Conservation (phyloP, 2,888 invertebrate genomes). For the Acleris holmiana region DNA sequence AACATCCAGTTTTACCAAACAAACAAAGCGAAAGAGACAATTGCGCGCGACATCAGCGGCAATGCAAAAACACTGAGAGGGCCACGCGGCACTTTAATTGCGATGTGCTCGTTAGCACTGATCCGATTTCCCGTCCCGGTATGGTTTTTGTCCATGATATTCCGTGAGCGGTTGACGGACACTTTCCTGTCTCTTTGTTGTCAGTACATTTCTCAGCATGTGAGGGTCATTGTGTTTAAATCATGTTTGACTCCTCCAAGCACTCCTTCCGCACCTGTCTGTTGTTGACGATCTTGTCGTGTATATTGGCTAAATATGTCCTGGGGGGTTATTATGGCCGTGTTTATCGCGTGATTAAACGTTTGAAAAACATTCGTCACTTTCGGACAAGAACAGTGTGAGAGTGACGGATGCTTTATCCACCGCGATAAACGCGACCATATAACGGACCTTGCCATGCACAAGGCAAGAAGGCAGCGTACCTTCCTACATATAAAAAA, state of each 20-base stretch:
- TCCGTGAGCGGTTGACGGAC: conserved; percentile 18
- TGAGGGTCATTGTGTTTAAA: not conserved
- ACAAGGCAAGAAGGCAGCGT: too few species aligned
- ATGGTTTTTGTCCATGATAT: conserved; percentile 48
- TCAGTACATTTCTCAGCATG: not conserved
- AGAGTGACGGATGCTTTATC: too few species aligned
- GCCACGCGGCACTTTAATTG: conserved; percentile 50
- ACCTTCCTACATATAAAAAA: too few species aligned
- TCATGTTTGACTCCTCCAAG: not conserved
- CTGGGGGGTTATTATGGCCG: too few species aligned
- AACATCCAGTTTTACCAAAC: conserved; percentile 43
- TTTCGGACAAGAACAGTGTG: too few species aligned
- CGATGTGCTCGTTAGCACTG: conserved; percentile 56
- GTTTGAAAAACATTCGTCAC: too few species aligned
- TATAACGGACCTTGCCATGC: too few species aligned
- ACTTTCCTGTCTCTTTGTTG: conserved; percentile 6
- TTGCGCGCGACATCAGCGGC: conserved; percentile 43
- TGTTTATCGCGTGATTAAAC: too few species aligned
- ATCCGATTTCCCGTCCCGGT: conserved; percentile 51
- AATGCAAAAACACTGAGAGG: conserved; percentile 45
- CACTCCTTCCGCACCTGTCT: not conserved
- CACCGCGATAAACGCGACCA: too few species aligned
- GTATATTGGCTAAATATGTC: too few species aligned
- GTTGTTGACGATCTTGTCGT: not conserved
- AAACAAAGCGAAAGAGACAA: conserved; percentile 50